Evolutionary conservation across 2,888 invertebrate species (phyloP).

Genomic region (Limnephilus rhombicus): DNA sequence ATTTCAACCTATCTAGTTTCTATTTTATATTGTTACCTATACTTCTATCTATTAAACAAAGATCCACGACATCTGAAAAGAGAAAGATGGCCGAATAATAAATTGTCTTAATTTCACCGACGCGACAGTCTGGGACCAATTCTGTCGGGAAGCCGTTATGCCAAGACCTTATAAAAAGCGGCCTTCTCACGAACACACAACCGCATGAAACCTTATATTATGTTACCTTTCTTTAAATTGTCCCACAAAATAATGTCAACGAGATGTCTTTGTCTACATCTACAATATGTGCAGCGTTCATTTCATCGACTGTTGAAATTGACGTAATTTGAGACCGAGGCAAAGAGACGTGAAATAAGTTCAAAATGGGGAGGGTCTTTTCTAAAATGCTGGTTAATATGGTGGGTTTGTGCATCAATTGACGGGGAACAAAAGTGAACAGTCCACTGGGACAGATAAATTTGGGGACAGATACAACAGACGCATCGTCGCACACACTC

Average conservation of each 20-base stretch:
- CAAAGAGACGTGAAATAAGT: conserved; percentile 58
- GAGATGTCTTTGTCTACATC: conserved; percentile 52
- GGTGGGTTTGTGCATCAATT: conserved; percentile 52
- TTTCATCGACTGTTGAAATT: conserved; percentile 49
- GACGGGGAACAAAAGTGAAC: conserved; percentile 59
- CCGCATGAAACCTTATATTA: conserved; percentile 62
- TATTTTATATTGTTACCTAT: conserved; percentile 57
- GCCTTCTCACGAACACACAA: conserved; percentile 47
- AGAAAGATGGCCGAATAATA: conserved; percentile 34
- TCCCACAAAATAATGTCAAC: conserved; percentile 59
- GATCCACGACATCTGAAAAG: conserved; percentile 12
- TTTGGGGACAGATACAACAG: conserved; percentile 54
- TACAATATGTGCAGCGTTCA: conserved; percentile 37
- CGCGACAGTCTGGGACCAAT: conserved; percentile 41
- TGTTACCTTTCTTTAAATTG: conserved; percentile 52
- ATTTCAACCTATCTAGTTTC: conserved; percentile 62
- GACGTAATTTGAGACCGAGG: conserved; percentile 58
- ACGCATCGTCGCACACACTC: conserved; percentile 59
- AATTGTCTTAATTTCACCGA: conserved; percentile 49
- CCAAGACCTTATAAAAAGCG: conserved; percentile 14
- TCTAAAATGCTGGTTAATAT: conserved; percentile 41
- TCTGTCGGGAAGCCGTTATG: conserved; percentile 56
- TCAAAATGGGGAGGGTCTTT: conserved; percentile 52
- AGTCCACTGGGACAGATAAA: conserved; percentile 56
- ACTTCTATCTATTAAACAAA: conserved; percentile 31